Conservation (phyloP, 2,113 vertebrate species). For the Embiotoca jacksoni region DNA sequence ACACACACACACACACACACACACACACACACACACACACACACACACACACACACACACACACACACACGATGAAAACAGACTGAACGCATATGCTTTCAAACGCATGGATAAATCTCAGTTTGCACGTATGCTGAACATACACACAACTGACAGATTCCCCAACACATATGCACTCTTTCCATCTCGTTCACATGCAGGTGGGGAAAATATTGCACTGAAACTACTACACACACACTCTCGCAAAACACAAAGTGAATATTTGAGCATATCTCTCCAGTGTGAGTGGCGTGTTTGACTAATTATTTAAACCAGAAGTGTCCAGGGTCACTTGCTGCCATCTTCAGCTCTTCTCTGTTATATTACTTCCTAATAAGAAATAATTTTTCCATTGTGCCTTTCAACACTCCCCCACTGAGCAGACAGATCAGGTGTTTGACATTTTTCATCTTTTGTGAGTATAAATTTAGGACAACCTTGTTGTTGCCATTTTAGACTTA, state of each 20-base stretch:
- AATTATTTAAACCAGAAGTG: slow-evolving; percentile 61
- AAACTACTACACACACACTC: slow-evolving; percentile 9
- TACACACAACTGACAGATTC: not conserved
- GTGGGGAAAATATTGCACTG: slow-evolving; percentile 17
- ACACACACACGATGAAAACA: slow-evolving; percentile 25
- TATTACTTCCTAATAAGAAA: slow-evolving; percentile 57
- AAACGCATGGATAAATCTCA: slow-evolving; percentile 35
- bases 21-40: slow-evolving; percentile 12
- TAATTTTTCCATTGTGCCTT: slow-evolving; percentile 45
- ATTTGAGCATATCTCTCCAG: slow-evolving; percentile 29
- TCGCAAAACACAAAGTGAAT: slow-evolving; percentile 30
- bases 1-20: slow-evolving; percentile 9
- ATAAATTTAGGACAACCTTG: slow-evolving; percentile 56
- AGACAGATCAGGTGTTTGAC: slow-evolving; percentile 61
- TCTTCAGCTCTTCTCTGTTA: slow-evolving; percentile 35
- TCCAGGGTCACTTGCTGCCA: slow-evolving; percentile 48
- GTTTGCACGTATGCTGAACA: slow-evolving; percentile 8
- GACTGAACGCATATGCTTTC: slow-evolving; percentile 34
- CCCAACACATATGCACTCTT: slow-evolving; percentile 4
- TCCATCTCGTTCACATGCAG: not conserved
- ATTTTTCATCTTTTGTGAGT: slow-evolving; percentile 50
- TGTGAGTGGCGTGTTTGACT: slow-evolving; percentile 49
- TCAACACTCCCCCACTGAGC: slow-evolving; percentile 43
- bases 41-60: slow-evolving; percentile 15
- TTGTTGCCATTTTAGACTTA: slow-evolving; percentile 44